phyloP scores from a whole-genome alignment of 1,140 invertebrate species.

The Stegodyphus dumicola region DNA sequence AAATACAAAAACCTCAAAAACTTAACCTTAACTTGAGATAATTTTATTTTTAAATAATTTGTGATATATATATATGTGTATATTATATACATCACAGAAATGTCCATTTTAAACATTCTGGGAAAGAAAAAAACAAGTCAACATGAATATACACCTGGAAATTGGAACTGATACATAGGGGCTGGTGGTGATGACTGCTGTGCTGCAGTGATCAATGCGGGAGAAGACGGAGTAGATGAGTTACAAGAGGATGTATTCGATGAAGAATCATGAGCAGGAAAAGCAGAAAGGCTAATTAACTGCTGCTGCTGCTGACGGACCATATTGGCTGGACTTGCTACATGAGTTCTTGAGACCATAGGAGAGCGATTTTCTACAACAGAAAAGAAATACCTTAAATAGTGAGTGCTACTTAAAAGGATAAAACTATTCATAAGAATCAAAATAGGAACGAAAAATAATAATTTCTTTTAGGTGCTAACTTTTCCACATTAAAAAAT shows the following conservation, averaged over 20 bases:
- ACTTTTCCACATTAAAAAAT: no score
- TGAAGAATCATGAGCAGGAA: constrained; percentile 80
- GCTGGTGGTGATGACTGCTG: constrained; percentile 72
- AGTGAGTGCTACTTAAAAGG: no score
- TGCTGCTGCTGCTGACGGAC: constrained; percentile 48
- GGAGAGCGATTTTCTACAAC: constrained; percentile 61
- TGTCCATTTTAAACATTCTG: no score
- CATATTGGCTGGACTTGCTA: constrained; percentile 48
- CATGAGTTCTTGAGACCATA: constrained; percentile 14
- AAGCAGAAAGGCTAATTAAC: constrained; percentile 55
- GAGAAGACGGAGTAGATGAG: constrained; percentile 94
- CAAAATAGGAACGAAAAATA: no score
- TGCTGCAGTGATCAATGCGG: constrained; percentile 76
- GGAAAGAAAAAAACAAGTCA: no score
- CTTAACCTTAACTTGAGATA: no score
- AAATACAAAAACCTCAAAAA: no score
- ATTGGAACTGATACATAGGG: constrained; percentile 80
- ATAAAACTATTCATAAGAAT: no score
- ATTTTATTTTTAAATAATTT: no score
- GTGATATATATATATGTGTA: no score
- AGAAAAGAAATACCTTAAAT: not conserved
- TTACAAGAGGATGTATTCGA: constrained; percentile 96
- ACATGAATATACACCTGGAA: constrained; percentile 75
- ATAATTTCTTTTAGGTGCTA: no score
- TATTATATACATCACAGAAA: no score